Base-by-base conservation (phyloP, 2,888 invertebrate genomes). In the Tricholauxania praeusta region DNA sequence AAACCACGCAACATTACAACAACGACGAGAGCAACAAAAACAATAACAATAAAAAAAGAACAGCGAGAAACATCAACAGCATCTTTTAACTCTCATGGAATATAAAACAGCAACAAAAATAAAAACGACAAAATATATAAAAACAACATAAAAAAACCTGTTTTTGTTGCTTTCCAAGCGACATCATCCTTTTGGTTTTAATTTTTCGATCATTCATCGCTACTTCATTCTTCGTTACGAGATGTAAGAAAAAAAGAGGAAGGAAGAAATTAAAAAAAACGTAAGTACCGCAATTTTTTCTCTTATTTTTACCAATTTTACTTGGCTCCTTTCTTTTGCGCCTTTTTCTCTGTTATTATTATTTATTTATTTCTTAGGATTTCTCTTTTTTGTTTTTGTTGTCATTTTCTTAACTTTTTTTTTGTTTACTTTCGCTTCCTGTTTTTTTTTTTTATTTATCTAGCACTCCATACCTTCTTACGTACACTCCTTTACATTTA, bases 111-210 rank as follows among this genome's bases (percentile, higher is more conserved):
- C 22, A 51, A 64, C 17, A 17, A 17, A 17, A 60, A 22, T 22
- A 32, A 39, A 62, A 53, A 62, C 28, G 32, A 48, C 64, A 64
- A 51, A 14, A 64, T 39, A 48, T 51, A 48, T 49, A 47, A 47
- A 6, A 14, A 8, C 6, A 14, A 39, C 17, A 17, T 48, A 47
- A 63, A 5, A n/a, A 39, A 70, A 70, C 70, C 63, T 63, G 70
- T 70, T 70, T 63, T 52, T n/a, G 62, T 70, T 63, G 62, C n/a
- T 64, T 22, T 47, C 32, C 39, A 1, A 39, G 39, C 39, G 10
- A 39, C 39, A 39, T 39, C 39, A 39, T 39, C 39, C 39, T 39
- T 7, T 39, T 39, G 39, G 39, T 10, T 39, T 7, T 39, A 7
- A 39, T 39, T 39, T 39, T 39, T 39, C 39, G 39, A 39, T 39